Evolutionary conservation across 2,888 invertebrate genomes (phyloP).

Genomic region (Pseudococcus jackbeardsleyi): DNA sequence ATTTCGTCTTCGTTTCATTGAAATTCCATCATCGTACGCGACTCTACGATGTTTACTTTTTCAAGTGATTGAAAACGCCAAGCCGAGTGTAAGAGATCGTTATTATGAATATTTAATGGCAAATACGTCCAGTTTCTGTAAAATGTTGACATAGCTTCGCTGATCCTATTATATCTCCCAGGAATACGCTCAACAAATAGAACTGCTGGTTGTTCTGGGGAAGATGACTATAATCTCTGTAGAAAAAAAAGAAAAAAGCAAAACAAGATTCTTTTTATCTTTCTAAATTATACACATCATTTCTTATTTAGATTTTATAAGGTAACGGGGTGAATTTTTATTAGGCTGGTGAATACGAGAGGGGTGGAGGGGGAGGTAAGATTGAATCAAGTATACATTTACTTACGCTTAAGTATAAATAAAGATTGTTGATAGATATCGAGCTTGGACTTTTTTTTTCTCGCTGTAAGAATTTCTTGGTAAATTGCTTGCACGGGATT

Average conservation of each 20-base stretch:
- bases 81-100: constrained; percentile 49
- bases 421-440: too few species aligned
- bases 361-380: not conserved
- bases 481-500: too few species aligned
- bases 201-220: constrained; percentile 78
- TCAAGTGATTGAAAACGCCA: constrained; percentile 17
- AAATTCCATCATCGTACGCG: constrained; percentile 30
- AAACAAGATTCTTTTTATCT: constrained; percentile 33
- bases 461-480: too few species aligned
- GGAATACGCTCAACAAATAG: constrained; percentile 86
- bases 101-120: constrained; percentile 69
- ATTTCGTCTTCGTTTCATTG: constrained; percentile 26
- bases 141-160: constrained; percentile 84
- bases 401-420: too few species aligned
- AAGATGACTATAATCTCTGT: constrained; percentile 66
- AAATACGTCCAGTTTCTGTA: constrained; percentile 78
- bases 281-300: constrained; percentile 13
- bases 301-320: constrained; percentile 17
- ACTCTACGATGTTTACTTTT: constrained; percentile 1
- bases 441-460: too few species aligned
- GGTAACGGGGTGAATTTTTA: constrained; percentile 28
- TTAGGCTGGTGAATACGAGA: not conserved
- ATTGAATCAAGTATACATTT: not conserved
- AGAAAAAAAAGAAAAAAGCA: constrained; percentile 61
- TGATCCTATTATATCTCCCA: constrained; percentile 87